Conservation (phyloP, 2,888 invertebrate species). For the Eupithecia subumbrata region DNA sequence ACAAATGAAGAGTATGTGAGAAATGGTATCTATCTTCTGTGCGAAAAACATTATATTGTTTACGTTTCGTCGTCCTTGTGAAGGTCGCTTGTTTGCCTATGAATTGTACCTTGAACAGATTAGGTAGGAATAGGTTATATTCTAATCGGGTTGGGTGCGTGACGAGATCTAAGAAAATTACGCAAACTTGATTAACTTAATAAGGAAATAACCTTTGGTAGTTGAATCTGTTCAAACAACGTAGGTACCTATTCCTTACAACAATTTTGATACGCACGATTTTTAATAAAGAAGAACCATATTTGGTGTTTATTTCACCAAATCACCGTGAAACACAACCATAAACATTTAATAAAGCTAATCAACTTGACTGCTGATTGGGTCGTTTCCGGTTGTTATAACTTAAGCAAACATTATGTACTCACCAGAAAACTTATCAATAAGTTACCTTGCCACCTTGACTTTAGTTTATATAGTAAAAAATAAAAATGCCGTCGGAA, state of each 20-base stretch:
- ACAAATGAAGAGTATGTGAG: neutral
- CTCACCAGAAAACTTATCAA: neutral
- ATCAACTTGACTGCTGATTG: constrained; percentile 29
- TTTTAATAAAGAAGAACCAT: constrained; percentile 54
- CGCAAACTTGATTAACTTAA: constrained; percentile 66
- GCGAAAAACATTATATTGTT: neutral
- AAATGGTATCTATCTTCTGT: neutral
- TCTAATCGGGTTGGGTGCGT: constrained; percentile 62
- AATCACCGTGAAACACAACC: constrained; percentile 46
- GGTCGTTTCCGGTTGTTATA: constrained; percentile 20
- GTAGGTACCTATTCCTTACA: constrained; percentile 61
- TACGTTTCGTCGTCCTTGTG: neutral
- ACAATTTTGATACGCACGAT: constrained; percentile 73
- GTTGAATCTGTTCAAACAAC: constrained; percentile 72
- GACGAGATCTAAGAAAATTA: constrained; percentile 62
- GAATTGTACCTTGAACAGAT: constrained; percentile 47
- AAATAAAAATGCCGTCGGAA: neutral
- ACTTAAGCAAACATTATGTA: constrained; percentile 5
- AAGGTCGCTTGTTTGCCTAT: neutral
- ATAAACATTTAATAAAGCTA: constrained; percentile 47
- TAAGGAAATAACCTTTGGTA: constrained; percentile 80
- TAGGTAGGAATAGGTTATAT: constrained; percentile 53
- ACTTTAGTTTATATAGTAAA: neutral
- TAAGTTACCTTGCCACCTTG: neutral
- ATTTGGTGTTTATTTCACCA: constrained; percentile 41